Evolutionary conservation across 1,140 invertebrate genomes (phyloP).

Genomic region (Caligus rogercresseyi): DNA sequence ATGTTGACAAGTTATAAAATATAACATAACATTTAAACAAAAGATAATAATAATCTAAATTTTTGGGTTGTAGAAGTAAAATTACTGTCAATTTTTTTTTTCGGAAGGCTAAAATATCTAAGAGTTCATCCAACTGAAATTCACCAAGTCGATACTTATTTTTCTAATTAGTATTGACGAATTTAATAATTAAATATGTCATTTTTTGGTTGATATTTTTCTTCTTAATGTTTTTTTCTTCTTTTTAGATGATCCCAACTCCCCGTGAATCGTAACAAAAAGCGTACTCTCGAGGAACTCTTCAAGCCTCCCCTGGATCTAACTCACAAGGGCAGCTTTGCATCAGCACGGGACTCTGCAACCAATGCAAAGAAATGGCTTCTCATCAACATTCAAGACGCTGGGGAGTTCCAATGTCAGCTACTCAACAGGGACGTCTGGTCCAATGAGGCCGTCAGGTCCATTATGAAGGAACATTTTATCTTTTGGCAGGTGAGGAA

Average conservation of each 20-base stretch:
- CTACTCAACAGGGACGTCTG: conserved; percentile 59
- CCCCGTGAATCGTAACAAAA: conserved; percentile 30
- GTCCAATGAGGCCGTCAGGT: conserved; percentile 45
- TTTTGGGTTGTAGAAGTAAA: too few species aligned
- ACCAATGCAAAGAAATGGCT: conserved; percentile 46
- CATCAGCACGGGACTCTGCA: conserved; percentile 42
- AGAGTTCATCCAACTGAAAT: too few species aligned
- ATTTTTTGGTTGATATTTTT: background rate
- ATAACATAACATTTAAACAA: too few species aligned
- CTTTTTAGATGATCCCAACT: conserved; percentile 19
- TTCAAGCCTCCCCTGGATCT: conserved; percentile 56
- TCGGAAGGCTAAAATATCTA: too few species aligned
- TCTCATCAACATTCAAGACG: conserved; percentile 57
- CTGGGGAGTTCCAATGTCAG: conserved; percentile 45
- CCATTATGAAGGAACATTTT: conserved; percentile 48
- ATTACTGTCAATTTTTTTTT: too few species aligned
- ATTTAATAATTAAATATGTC: background rate
- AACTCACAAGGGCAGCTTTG: conserved; percentile 45
- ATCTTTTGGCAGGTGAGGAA: conserved; percentile 53
- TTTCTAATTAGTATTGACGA: background rate
- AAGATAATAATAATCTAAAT: too few species aligned
- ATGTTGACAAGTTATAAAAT: too few species aligned
- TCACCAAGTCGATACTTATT: too few species aligned
- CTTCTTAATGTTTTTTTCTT: background rate
- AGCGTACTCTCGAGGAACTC: conserved; percentile 46